phyloP scores from a whole-genome alignment of 2,797 vertebrate species.

The Phylloscopus collybita region DNA sequence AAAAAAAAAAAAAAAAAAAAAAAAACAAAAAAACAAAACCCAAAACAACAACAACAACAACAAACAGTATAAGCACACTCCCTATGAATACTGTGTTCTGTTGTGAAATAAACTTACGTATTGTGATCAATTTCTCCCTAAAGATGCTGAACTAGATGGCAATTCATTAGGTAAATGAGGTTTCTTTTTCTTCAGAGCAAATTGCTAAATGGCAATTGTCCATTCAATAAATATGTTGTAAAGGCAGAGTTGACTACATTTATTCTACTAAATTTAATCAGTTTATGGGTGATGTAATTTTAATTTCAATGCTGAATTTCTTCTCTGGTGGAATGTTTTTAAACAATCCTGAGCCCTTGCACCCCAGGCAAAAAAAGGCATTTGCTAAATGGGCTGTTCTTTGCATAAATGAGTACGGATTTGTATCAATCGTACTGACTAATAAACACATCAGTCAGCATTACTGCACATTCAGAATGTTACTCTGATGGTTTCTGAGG shows the following conservation, averaged over 20 bases:
- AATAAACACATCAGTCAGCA: neutral
- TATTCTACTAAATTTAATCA: slow-evolving; percentile 44
- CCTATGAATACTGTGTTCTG: neutral
- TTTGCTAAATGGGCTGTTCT: neutral
- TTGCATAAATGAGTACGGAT: neutral
- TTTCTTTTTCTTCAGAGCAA: neutral
- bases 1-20: neutral
- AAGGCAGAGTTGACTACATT: slow-evolving; percentile 19
- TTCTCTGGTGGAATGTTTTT: neutral
- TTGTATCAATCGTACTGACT: neutral
- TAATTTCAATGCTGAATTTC: slow-evolving; percentile 22
- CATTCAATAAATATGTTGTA: slow-evolving; percentile 25
- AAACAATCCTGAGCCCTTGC: neutral
- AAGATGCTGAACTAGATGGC: slow-evolving; percentile 14
- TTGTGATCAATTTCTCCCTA: slow-evolving; percentile 30
- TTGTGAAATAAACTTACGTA: neutral
- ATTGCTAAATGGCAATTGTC: slow-evolving; percentile 43
- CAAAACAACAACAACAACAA: too few species aligned
- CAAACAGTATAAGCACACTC: neutral
- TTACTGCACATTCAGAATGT: neutral
- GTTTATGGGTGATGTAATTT: slow-evolving; percentile 34
- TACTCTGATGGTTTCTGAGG: neutral
- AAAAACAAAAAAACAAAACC: neutral
- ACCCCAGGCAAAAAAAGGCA: neutral
- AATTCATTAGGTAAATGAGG: slow-evolving; percentile 44